Conservation (phyloP, 64 coral and sea anemone genomes). For the Catalaphyllia jardinei region DNA sequence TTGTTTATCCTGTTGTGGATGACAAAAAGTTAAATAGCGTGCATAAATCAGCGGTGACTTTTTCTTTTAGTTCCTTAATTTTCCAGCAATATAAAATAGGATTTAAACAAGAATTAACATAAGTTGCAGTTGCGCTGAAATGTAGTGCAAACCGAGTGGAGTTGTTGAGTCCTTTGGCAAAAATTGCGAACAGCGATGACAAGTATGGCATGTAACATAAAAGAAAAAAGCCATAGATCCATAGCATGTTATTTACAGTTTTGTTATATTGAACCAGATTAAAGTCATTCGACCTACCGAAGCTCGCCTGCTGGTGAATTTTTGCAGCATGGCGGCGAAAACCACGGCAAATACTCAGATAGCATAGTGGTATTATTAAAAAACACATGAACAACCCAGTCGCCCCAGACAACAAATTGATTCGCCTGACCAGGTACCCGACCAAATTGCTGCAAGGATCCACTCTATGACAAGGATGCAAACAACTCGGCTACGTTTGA, state of each 20-base stretch:
- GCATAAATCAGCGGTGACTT: neutral
- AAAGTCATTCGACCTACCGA: neutral
- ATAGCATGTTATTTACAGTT: slow-evolving; percentile 12
- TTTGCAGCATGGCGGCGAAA: slow-evolving; percentile 3
- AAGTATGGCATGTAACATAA: neutral
- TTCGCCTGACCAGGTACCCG: neutral
- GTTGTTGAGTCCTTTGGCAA: neutral
- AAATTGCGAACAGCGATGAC: neutral
- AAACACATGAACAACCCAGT: too few relatives aligned
- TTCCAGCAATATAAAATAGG: slow-evolving; percentile 8
- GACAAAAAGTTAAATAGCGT: neutral
- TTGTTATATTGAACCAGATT: neutral
- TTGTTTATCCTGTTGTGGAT: too few relatives aligned
- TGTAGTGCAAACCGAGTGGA: neutral
- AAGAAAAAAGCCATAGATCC: neutral
- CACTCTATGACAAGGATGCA: slow-evolving; percentile 1
- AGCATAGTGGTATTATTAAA: neutral
- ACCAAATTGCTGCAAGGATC: neutral
- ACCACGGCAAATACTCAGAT: neutral
- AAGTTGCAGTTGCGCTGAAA: neutral
- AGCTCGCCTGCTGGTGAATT: neutral
- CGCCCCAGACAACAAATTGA: neutral
- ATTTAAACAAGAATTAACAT: slow-evolving; percentile 4
- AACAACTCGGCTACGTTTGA: slow-evolving; percentile 6
- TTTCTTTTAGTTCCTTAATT: slow-evolving; percentile 22